Evolutionary conservation across 2,888 invertebrate species (phyloP), one percentile per base, ranked within the genome.

Genomic region (Mythimna impura): DNA sequence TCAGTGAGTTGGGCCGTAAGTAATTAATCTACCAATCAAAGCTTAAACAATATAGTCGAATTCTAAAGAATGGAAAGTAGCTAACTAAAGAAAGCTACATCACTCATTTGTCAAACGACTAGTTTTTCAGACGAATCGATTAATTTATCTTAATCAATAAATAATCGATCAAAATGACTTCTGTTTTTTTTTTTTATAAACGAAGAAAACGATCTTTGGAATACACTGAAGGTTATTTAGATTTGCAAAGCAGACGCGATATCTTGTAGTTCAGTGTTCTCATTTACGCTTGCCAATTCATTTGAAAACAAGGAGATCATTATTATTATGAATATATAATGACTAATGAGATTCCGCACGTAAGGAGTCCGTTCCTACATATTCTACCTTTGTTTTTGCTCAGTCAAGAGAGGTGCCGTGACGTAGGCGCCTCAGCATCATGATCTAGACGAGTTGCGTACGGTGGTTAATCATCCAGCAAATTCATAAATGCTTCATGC

Each of bases 401-500:
- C 73, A 76, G 71, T 76, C 73, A 73, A 70, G 72, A 76, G 50
- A 61, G 61, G 66, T 64, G 17, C 17, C 17, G 17, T 47, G 36
- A 62, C 80, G 64, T 82, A 74, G 61, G 84, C 84, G 62, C 62
- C 36, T 63, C 14, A 60, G 71, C 54, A 78, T 80, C 80, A 81
- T 83, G 83, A 88, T 84, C 83, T 83, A 81, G 86, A 81, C 54
- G 73, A 78, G 67, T 78, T 68, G 47, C 79, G 80, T 76, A 81
- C 71, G 76, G 76, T 75, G 58, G 72, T 84, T 85, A 86, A 86
- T 85, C 84, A 84, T 82, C 63, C 68, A 73, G 70, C 43, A 80
- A 76, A 80, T 83, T 81, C 82, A 86, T 85, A 83, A 83, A 87
- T 85, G 76, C 71, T 73, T 60, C 68, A 80, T 84, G 71, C 64